Evolutionary conservation across 2,888 invertebrate genomes (phyloP), one percentile per base, ranked within the genome.

Genomic region (Thymelicus sylvestris): DNA sequence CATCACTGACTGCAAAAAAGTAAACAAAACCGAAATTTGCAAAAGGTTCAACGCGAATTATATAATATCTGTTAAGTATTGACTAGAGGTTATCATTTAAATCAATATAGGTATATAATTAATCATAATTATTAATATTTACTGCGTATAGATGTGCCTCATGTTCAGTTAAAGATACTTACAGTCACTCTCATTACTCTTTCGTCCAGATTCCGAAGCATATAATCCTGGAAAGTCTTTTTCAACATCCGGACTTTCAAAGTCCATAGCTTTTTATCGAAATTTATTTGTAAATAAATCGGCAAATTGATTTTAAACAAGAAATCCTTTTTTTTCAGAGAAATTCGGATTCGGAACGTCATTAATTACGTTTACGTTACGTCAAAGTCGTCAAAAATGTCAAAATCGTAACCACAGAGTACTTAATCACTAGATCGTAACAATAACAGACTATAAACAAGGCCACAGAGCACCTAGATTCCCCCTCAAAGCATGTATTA

Each of bases 161-260:
- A 3, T 52, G 6, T 12, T 4, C 50, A 19, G 15, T 19, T 64
- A 57, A 39, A 1, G 50, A 66, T 74, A 94, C 96, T 95, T 95
- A 97, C 97, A 97, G 85, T 97, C 97, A 85, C 97, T 97, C 88
- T 97, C 97, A 83, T 97, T 97, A 83, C 95, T 96, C 87, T 95
- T 96, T 82, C 96, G 96, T 50, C 96, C 96, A 65, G 95, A 94
- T 90, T 97, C 97, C 2, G 97, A 97, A 50, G 97, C 97, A 84
- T 97, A 98, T 66, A 98, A 90, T 61, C 98, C 98, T 38, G 98
- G 98, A 88, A 98, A 98, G 85, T 98, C 97, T 87, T 97, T 97
- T 89, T 97, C 98, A 50, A 97, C 97, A 84, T 98, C 98, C 39
- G 97, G 97, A 88, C 97, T 97, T 89, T 97, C 97, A 88, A 97